Conservation (phyloP, 1,140 invertebrate species). For the Drosophila lacteicornis region DNA sequence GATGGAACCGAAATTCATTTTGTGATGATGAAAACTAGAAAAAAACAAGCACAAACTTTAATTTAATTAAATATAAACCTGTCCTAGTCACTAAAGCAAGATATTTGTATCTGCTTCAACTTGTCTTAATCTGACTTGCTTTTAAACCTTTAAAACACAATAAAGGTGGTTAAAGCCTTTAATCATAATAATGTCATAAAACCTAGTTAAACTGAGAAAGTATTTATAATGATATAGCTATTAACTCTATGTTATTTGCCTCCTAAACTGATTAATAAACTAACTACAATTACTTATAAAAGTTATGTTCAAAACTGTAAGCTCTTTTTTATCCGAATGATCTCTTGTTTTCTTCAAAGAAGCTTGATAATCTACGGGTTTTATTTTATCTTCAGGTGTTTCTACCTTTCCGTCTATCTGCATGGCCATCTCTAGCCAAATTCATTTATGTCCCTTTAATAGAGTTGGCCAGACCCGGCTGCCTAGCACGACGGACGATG, state of each 20-base stretch:
- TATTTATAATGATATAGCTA: too few species aligned
- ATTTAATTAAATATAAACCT: too few species aligned
- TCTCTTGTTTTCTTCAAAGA: neutral
- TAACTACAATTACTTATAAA: too few species aligned
- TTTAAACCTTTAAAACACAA: too few species aligned
- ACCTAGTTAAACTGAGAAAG: too few species aligned
- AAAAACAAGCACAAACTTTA: too few species aligned
- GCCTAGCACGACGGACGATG: conserved; percentile 28
- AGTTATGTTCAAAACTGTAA: neutral
- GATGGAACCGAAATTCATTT: conserved; percentile 38
- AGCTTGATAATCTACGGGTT: neutral
- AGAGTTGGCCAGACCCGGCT: conserved; percentile 49
- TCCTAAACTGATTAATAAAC: neutral
- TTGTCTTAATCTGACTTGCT: neutral
- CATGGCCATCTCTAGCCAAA: conserved; percentile 35
- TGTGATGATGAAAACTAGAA: neutral
- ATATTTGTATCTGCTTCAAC: neutral
- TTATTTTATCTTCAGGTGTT: conserved; percentile 5
- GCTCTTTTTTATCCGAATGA: neutral
- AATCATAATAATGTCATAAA: too few species aligned
- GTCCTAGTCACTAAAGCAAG: too few species aligned
- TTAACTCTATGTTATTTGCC: too few species aligned
- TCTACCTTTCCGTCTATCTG: conserved; percentile 3
- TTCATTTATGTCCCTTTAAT: conserved; percentile 60
- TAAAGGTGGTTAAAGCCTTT: too few species aligned